These are phyloP conservation scores for Steatocranus sp. DNA, from an alignment of 2,797 vertebrate species.

Conservation along the genomic window DNA sequence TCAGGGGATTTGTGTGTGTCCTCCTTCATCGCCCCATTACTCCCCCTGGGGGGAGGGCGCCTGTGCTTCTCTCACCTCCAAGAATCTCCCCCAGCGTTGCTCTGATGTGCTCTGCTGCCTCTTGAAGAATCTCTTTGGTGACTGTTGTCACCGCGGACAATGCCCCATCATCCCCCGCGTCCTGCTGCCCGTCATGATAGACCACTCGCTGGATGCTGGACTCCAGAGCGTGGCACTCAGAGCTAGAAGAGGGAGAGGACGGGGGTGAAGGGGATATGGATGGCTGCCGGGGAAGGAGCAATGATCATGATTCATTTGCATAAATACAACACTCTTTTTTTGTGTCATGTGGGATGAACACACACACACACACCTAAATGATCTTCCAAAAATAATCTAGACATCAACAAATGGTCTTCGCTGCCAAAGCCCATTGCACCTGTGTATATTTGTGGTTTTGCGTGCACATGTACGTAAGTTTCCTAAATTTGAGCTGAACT, in stretches of 20 bases:
- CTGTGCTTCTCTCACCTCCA: conserved; percentile 85
- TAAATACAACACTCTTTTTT: conserved; percentile 41
- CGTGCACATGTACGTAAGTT: background rate
- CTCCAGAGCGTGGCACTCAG: conserved; percentile 80
- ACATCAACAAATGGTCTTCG: conserved; percentile 29
- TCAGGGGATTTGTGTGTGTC: conserved; percentile 84
- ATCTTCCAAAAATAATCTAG: conserved; percentile 11
- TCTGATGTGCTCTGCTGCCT: conserved; percentile 87
- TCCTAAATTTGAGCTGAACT: background rate
- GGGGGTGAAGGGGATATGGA: conserved; percentile 17
- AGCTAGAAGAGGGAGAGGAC: conserved; percentile 64
- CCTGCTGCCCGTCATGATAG: conserved; percentile 77
- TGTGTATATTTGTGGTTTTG: background rate
- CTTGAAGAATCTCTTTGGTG: conserved; percentile 88
- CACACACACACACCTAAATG: conserved; percentile 17
- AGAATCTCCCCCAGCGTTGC: conserved; percentile 87
- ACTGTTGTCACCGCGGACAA: conserved; percentile 74
- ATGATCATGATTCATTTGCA: conserved; percentile 55
- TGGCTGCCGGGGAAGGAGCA: conserved; percentile 21
- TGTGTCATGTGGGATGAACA: conserved; percentile 29
- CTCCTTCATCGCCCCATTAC: conserved; percentile 87
- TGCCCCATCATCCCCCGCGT: conserved; percentile 74
- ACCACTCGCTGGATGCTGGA: conserved; percentile 86
- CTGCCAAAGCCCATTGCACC: background rate
- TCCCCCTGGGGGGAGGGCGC: conserved; percentile 72